Conservation (phyloP, 1,140 invertebrate genomes). For the Mamestra configurata region DNA sequence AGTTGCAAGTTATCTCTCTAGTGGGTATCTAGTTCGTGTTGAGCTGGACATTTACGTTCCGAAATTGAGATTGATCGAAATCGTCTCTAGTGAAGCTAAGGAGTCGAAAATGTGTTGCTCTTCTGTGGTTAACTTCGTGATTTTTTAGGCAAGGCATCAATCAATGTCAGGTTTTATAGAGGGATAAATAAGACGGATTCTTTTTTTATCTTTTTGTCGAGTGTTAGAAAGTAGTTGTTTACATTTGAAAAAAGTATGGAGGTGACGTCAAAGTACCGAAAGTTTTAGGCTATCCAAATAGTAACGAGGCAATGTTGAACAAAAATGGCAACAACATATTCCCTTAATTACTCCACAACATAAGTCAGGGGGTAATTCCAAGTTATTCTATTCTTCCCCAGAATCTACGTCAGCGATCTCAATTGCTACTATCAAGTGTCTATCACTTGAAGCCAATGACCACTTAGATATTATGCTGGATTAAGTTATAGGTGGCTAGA, state of each 20-base stretch:
- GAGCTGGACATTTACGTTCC: constrained; percentile 13
- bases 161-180: neutral
- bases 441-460: constrained; percentile 45
- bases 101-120: neutral
- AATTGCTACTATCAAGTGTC: constrained; percentile 43
- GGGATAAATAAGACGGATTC: neutral
- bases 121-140: neutral
- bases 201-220: neutral
- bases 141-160: neutral
- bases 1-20: constrained; percentile 1
- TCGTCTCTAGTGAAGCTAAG: constrained; percentile 5
- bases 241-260: neutral
- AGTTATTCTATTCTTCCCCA: constrained; percentile 17
- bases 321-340: neutral
- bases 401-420: constrained; percentile 29
- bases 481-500: constrained; percentile 13
- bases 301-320: too few relatives aligned
- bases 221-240: neutral
- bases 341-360: neutral
- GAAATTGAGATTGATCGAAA: constrained; percentile 24
- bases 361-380: constrained; percentile 5
- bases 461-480: constrained; percentile 12
- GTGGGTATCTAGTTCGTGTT: neutral
- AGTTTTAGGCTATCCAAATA: too few relatives aligned
- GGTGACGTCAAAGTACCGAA: neutral